Evolutionary conservation across 2,113 vertebrate genomes (phyloP).

Genomic region (Damaliscus lunatus): DNA sequence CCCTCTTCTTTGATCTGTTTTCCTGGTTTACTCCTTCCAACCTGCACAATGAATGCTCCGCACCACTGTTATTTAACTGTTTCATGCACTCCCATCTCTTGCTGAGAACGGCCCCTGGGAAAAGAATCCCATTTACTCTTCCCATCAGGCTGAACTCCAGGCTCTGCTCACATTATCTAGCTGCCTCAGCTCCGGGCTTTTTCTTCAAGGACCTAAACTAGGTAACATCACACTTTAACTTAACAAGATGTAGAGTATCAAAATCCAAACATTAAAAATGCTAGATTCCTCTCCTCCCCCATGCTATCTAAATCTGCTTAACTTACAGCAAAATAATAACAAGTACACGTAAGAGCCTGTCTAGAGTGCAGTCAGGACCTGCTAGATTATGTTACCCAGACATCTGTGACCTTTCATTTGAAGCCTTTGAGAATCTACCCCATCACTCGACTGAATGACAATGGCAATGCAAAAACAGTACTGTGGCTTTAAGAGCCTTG

Average conservation of each 20-base stretch:
- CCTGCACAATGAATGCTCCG: background rate
- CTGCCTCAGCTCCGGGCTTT: background rate
- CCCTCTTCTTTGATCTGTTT: background rate
- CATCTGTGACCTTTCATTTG: conserved; percentile 59
- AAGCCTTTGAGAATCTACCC: conserved; percentile 8
- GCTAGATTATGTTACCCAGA: conserved; percentile 24
- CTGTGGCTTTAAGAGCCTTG: conserved; percentile 56
- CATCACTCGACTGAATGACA: conserved; percentile 29
- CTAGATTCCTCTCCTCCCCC: background rate
- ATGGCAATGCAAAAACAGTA: background rate
- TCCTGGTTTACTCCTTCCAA: background rate
- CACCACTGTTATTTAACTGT: background rate
- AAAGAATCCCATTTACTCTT: background rate
- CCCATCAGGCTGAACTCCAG: background rate
- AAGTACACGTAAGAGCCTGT: background rate
- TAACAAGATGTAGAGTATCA: background rate
- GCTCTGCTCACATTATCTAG: background rate
- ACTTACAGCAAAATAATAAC: conserved; percentile 23
- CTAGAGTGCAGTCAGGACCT: background rate
- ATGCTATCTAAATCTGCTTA: conserved; percentile 20
- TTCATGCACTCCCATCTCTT: background rate
- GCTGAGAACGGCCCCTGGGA: background rate
- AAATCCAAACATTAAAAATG: conserved; percentile 23
- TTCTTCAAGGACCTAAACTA: background rate
- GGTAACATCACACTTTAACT: background rate